A percentile compares a stretch with the other conserved stretches of the same genome.
These are phyloP conservation scores for Helicoverpa assulta DNA, from an alignment of 2,888 invertebrate genomes.

Conservation along the genomic window DNA sequence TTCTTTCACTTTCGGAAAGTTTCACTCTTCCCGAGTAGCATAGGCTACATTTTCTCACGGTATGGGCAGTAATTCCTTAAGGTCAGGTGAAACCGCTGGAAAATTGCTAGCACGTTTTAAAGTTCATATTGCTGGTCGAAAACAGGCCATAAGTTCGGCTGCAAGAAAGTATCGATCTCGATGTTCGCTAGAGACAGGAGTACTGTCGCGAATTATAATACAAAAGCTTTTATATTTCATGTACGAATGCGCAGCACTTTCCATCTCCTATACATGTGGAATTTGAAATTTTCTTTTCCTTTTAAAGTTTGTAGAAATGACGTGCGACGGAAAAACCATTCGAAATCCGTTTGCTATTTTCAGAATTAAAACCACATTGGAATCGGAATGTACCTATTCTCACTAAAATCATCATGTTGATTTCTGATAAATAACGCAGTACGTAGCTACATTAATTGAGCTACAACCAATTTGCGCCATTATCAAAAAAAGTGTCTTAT, in stretches of 20 bases:
- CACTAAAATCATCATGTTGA: not conserved
- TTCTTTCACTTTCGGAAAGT: no score
- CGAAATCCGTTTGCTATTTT: constrained; percentile 24
- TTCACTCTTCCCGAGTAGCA: no score
- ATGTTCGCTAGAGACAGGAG: constrained; percentile 22
- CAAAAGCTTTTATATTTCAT: constrained; percentile 54
- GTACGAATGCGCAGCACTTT: constrained; percentile 32
- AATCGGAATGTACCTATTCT: not conserved
- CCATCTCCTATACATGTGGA: constrained; percentile 25
- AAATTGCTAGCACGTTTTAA: not conserved
- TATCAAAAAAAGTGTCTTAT: not conserved
- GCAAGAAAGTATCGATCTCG: constrained; percentile 71
- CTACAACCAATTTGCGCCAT: not conserved
- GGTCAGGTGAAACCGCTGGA: no score
- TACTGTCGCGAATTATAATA: constrained; percentile 58
- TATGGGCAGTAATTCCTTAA: no score
- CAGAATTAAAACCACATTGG: constrained; percentile 19
- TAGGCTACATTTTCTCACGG: no score
- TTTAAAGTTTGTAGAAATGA: constrained; percentile 27
- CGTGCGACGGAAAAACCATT: constrained; percentile 16
- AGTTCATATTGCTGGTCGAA: constrained; percentile 53
- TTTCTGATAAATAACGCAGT: not conserved
- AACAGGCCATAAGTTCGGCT: constrained; percentile 64
- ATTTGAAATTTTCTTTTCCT: constrained; percentile 25
- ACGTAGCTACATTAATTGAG: not conserved